A percentile compares a stretch with the other conserved stretches of the same genome.
Evolutionary conservation across 2,888 invertebrate genomes (phyloP).

Genomic region (Amiota communis): DNA sequence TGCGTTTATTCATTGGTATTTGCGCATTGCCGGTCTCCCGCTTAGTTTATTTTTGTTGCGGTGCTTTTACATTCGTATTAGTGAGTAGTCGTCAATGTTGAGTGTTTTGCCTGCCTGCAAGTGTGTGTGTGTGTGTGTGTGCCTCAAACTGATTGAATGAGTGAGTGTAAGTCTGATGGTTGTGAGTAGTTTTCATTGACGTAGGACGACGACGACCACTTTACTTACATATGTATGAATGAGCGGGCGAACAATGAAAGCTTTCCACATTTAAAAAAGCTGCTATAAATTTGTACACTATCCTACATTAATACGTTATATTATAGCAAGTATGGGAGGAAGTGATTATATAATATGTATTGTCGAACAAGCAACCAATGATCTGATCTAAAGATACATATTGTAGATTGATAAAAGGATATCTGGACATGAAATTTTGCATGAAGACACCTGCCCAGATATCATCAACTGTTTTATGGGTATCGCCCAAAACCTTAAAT

Average conservation of each 20-base stretch:
- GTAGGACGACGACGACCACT: constrained; percentile 7
- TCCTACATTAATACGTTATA: background rate
- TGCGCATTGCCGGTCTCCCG: constrained; percentile 21
- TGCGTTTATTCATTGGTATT: background rate
- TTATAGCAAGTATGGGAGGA: no score
- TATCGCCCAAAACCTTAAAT: no score
- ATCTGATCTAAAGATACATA: no score
- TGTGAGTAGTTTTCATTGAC: constrained; percentile 20
- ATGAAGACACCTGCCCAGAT: no score
- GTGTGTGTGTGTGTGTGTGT: background rate
- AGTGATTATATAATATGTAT: no score
- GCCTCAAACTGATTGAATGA: background rate
- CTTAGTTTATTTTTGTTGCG: constrained; percentile 20
- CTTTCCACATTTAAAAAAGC: background rate
- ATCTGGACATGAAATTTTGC: no score
- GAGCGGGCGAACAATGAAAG: background rate
- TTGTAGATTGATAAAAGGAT: no score
- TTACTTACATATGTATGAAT: background rate
- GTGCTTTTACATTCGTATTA: no score
- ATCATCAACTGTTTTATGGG: no score
- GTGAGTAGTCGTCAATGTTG: no score
- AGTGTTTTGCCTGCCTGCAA: background rate
- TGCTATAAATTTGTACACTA: background rate
- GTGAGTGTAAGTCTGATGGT: background rate
- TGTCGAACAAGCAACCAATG: no score